Conservation (phyloP, 2,888 invertebrate species). For the Oasisia sp. region DNA sequence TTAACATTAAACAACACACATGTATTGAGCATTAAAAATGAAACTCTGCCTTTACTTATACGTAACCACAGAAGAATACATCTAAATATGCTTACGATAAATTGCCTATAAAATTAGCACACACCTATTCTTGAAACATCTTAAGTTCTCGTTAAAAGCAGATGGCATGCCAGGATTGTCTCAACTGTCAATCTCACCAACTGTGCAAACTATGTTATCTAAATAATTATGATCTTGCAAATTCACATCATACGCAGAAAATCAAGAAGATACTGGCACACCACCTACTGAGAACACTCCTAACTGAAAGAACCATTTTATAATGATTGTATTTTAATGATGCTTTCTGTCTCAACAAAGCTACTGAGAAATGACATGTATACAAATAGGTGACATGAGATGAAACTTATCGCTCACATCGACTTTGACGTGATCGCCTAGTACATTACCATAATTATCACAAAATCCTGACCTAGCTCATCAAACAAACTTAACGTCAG, state of each 20-base stretch:
- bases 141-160: background rate
- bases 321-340: background rate
- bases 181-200: background rate
- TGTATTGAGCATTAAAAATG: background rate
- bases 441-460: background rate
- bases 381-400: background rate
- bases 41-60: background rate
- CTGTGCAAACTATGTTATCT: background rate
- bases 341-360: background rate
- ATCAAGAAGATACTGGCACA: background rate
- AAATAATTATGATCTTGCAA: no score
- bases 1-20: background rate
- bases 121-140: conserved; percentile 5
- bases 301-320: background rate
- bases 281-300: background rate
- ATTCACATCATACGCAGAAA: background rate
- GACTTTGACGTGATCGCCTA: background rate
- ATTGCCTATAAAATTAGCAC: background rate
- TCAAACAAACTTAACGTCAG: background rate
- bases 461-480: background rate
- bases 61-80: background rate
- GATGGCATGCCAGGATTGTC: background rate
- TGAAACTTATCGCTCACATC: background rate
- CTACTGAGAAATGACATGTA: background rate
- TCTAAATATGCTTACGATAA: background rate